These are phyloP conservation scores for Chrysolina oricalcia DNA, from an alignment of 2,888 invertebrate genomes.

Conservation along the genomic window DNA sequence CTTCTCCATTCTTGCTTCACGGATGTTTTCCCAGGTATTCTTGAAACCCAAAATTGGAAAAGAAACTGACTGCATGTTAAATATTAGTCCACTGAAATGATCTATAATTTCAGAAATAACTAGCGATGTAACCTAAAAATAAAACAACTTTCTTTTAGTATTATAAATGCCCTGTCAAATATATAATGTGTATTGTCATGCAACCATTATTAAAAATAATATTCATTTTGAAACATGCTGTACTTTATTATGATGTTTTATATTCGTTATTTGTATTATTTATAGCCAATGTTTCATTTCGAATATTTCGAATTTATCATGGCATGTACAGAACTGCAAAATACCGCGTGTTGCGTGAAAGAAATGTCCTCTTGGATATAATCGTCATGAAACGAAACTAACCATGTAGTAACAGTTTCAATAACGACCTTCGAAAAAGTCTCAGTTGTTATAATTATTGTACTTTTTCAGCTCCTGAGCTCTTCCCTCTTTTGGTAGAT, in stretches of 20 bases:
- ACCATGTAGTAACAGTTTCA: no score
- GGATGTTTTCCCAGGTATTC: no score
- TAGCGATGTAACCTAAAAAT: slow-evolving; percentile 7
- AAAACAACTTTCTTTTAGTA: background rate
- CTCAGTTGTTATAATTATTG: no score
- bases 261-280: slow-evolving; percentile 12
- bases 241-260: slow-evolving; percentile 8
- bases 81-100: background rate
- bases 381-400: background rate
- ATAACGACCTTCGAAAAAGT: no score
- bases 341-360: background rate
- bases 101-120: background rate
- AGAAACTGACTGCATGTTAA: no score
- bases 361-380: background rate
- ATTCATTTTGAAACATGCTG: slow-evolving; percentile 8
- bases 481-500: no score
- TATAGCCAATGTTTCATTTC: background rate
- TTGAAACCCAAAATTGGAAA: no score
- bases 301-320: slow-evolving; percentile 11
- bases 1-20: no score
- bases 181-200: slow-evolving; percentile 13
- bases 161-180: slow-evolving; percentile 9
- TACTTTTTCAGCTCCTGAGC: no score
- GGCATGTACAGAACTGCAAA: background rate
- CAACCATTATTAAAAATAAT: slow-evolving; percentile 14